Conservation (phyloP, 1,140 invertebrate genomes). For the Spodoptera litura region DNA sequence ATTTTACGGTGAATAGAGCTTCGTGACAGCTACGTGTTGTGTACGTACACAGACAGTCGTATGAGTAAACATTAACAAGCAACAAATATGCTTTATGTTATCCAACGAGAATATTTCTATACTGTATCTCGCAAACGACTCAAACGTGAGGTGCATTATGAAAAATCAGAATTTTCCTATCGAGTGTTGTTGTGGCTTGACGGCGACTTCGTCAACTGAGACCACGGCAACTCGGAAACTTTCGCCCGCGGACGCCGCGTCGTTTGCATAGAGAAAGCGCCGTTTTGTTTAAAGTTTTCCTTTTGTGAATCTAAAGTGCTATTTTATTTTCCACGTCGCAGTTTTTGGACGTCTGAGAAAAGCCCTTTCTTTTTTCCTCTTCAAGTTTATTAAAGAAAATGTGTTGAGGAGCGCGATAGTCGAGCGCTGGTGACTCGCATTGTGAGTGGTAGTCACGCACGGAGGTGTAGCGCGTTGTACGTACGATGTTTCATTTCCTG, state of each 20-base stretch:
- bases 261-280: constrained; percentile 82
- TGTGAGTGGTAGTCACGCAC: constrained; percentile 61
- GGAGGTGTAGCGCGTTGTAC: constrained; percentile 60
- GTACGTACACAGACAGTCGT: constrained; percentile 26
- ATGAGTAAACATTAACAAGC: constrained; percentile 29
- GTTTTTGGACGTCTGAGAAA: constrained; percentile 45
- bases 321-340: constrained; percentile 62
- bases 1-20: constrained; percentile 19
- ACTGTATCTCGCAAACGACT: constrained; percentile 18
- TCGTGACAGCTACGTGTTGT: constrained; percentile 12
- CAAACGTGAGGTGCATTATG: constrained; percentile 42
- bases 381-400: constrained; percentile 65
- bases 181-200: constrained; percentile 21
- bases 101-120: constrained; percentile 17
- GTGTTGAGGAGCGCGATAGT: constrained; percentile 47
- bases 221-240: constrained; percentile 61
- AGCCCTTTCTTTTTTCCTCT: constrained; percentile 34
- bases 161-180: constrained; percentile 41
- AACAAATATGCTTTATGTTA: neutral
- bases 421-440: constrained; percentile 40
- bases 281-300: constrained; percentile 73
- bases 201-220: constrained; percentile 30
- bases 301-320: constrained; percentile 70
- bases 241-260: constrained; percentile 63
- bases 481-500: constrained; percentile 75